phyloP scores from a whole-genome alignment of 2,888 invertebrate species.

The Cheiracanthium punctorium region DNA sequence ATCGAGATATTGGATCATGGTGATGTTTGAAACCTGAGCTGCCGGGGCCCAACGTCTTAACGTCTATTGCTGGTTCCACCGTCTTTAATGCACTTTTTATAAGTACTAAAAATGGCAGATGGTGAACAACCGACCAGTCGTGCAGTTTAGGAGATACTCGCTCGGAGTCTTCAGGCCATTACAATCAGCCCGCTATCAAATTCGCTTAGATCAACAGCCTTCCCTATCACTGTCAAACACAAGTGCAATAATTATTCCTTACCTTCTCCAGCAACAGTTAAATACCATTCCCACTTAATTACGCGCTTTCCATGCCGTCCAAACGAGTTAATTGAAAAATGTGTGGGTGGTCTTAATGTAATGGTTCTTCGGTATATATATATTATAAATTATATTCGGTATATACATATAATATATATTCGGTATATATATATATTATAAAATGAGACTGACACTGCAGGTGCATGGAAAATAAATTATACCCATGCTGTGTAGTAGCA shows the following conservation, averaged over 20 bases:
- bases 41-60: not conserved
- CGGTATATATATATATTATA: too few species aligned
- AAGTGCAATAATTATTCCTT: slow-evolving; percentile 1
- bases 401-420: too few species aligned
- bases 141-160: not conserved
- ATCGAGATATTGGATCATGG: too few species aligned
- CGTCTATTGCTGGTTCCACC: not conserved
- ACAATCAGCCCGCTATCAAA: not conserved
- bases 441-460: too few species aligned
- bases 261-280: slow-evolving; percentile 12
- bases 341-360: not conserved
- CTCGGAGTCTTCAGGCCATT: not conserved
- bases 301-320: not conserved
- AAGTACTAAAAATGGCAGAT: not conserved
- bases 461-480: too few species aligned
- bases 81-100: not conserved
- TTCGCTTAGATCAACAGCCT: not conserved
- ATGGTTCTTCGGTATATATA: not conserved
- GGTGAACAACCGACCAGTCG: not conserved
- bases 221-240: not conserved
- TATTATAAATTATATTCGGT: too few species aligned
- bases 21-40: too few species aligned
- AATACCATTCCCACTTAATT: slow-evolving; percentile 13
- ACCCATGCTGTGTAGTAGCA: too few species aligned
- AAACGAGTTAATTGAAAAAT: not conserved